Percentiles rank a stretch among this genome's conserved stretches.
Evolutionary conservation across 2,888 invertebrate genomes (phyloP).

Genomic region (Amiota minor): DNA sequence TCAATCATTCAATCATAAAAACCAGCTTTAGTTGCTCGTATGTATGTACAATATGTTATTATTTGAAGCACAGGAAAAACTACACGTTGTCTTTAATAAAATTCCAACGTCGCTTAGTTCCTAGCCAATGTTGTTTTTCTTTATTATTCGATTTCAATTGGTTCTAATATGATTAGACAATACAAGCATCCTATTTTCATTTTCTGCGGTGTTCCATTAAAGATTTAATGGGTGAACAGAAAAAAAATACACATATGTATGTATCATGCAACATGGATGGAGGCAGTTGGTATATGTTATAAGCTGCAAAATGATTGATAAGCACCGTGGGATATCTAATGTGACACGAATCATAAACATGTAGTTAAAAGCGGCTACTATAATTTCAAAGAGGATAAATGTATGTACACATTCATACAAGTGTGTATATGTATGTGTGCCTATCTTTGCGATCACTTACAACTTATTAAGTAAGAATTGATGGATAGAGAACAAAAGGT

Average conservation of each 20-base stretch:
- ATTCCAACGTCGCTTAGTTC: background rate
- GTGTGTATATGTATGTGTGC: background rate
- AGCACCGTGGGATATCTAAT: conserved; percentile 13
- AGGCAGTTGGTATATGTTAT: background rate
- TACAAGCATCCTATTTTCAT: too few species aligned
- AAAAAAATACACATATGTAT: background rate
- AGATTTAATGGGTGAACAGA: background rate
- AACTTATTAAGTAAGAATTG: too few species aligned
- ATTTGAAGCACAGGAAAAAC: too few species aligned
- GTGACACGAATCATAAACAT: conserved; percentile 12
- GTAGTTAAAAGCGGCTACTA: background rate
- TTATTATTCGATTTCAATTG: too few species aligned
- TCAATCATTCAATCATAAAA: too few species aligned
- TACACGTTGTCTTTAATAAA: background rate
- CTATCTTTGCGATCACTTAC: too few species aligned
- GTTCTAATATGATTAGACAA: too few species aligned
- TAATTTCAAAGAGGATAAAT: background rate
- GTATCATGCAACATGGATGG: background rate
- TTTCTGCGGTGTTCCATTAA: background rate
- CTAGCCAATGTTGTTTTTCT: background rate
- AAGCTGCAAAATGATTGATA: background rate
- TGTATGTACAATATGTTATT: too few species aligned
- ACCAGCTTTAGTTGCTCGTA: too few species aligned
- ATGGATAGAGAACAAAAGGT: too few species aligned
- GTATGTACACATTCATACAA: background rate